phyloP scores from a whole-genome alignment of 2,113 vertebrate species.

The Aldabrachelys gigantea region DNA sequence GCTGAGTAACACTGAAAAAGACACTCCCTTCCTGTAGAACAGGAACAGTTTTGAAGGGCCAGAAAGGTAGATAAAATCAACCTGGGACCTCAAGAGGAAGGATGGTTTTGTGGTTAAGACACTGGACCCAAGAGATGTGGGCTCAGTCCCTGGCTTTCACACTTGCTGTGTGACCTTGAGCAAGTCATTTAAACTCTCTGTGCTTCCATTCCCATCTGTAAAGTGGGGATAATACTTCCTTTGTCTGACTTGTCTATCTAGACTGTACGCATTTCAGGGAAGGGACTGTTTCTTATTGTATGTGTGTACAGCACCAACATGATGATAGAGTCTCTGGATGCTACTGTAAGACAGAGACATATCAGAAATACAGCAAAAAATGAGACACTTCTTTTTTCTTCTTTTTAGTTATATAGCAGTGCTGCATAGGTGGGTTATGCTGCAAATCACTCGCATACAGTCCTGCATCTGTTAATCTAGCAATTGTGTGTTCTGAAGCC shows the following conservation, averaged over 20 bases:
- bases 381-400: rapidly evolving
- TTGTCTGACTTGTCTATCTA: neutral
- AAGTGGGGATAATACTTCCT: neutral
- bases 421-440: rapidly evolving
- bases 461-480: neutral
- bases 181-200: neutral
- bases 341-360: neutral
- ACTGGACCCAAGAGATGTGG: neutral
- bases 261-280: neutral
- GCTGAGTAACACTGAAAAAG: neutral
- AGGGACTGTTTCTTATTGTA: neutral
- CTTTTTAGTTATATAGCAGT: neutral
- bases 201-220: neutral
- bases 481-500: rapidly evolving
- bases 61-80: rapidly evolving
- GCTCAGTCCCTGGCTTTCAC: neutral
- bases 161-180: neutral
- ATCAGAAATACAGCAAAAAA: neutral
- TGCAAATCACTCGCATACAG: neutral
- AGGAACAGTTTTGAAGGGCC: neutral
- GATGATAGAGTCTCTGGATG: neutral
- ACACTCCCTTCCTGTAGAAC: rapidly evolving
- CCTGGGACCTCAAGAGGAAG: neutral
- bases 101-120: neutral
- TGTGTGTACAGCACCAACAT: neutral